Evolutionary conservation across 2,888 invertebrate species (phyloP).

Genomic region (Sipha maydis): DNA sequence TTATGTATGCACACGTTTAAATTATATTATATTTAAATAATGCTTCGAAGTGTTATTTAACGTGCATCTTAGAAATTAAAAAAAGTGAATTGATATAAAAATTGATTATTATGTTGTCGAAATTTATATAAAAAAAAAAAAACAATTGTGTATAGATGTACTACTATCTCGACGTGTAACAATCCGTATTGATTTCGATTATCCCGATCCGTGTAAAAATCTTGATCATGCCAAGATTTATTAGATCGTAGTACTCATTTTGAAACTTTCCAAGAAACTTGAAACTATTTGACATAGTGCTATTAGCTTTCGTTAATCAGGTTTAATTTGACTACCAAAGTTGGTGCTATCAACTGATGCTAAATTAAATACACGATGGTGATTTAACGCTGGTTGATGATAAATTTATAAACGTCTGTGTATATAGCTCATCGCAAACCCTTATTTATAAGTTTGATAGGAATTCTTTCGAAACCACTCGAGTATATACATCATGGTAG

Average conservation of each 20-base stretch:
- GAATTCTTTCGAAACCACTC: neutral
- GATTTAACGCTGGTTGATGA: conserved; percentile 39
- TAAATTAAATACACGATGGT: conserved; percentile 44
- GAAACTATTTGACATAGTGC: neutral
- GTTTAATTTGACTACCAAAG: conserved; percentile 51
- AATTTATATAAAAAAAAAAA: neutral
- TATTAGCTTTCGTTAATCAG: conserved; percentile 42
- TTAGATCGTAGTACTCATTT: neutral
- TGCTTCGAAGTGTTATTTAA: too few species aligned
- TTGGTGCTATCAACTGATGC: conserved; percentile 30
- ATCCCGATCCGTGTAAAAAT: neutral
- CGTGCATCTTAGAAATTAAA: too few species aligned
- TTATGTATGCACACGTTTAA: neutral
- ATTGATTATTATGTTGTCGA: neutral
- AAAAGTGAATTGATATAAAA: too few species aligned
- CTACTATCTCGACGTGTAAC: too few species aligned
- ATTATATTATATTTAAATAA: neutral
- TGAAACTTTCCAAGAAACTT: neutral
- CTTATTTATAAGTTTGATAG: neutral
- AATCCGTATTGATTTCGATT: neutral
- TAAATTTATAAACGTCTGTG: conserved; percentile 33
- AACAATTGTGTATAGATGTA: too few species aligned
- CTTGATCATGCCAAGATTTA: neutral
- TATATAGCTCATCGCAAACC: neutral
- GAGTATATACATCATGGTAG: too few species aligned